phyloP scores from a whole-genome alignment of 2,797 vertebrate species.

The Serranus cabrilla region DNA sequence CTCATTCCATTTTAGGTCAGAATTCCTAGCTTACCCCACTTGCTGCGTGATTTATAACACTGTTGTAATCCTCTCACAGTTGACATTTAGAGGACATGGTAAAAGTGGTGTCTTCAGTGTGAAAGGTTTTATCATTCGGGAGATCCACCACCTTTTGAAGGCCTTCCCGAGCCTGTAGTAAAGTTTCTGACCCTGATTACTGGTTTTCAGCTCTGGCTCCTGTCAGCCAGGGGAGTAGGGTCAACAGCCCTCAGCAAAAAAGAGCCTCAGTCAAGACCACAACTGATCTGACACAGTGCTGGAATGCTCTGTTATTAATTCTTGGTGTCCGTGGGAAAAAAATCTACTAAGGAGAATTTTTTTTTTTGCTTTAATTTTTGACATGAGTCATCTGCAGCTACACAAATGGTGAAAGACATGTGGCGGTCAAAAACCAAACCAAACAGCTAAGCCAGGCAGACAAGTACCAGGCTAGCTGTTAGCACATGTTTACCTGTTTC shows the following conservation, averaged over 20 bases:
- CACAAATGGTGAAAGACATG: constrained; percentile 43
- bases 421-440: constrained; percentile 55
- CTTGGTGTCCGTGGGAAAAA: constrained; percentile 46
- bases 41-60: constrained; percentile 74
- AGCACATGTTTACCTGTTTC: constrained; percentile 78
- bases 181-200: constrained; percentile 83
- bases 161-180: constrained; percentile 77
- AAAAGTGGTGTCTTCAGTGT: constrained; percentile 75
- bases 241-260: constrained; percentile 77
- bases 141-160: constrained; percentile 80
- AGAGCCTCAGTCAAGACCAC: constrained; percentile 52
- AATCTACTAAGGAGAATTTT: constrained; percentile 4
- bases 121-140: constrained; percentile 74
- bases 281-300: constrained; percentile 60
- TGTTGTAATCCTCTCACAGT: constrained; percentile 69
- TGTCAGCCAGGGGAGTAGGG: constrained; percentile 72
- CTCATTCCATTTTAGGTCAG: constrained; percentile 67
- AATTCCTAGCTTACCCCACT: constrained; percentile 66
- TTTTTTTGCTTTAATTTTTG: constrained; percentile 39
- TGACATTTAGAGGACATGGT: constrained; percentile 81
- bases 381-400: constrained; percentile 39
- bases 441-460: constrained; percentile 46
- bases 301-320: constrained; percentile 63
- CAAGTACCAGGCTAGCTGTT: constrained; percentile 71
- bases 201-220: constrained; percentile 78